Evolutionary conservation across 2,888 invertebrate species (phyloP).

Genomic region (Rhaphigaster nebulosa): DNA sequence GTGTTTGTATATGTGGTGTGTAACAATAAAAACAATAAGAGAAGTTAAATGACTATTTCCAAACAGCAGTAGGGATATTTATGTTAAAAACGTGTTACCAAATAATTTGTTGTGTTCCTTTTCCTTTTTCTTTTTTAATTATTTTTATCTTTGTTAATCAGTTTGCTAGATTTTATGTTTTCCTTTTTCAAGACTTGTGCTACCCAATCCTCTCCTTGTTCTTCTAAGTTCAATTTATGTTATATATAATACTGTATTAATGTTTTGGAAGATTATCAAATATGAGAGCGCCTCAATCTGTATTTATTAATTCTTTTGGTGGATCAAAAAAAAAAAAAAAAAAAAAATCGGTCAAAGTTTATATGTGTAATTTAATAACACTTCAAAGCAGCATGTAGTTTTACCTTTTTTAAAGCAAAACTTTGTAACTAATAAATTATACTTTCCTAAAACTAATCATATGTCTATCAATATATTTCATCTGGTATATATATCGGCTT

Average conservation of each 20-base stretch:
- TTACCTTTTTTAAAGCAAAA: constrained; percentile 17
- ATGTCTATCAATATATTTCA: constrained; percentile 8
- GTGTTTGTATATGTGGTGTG: constrained; percentile 4
- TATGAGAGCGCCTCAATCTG: constrained; percentile 52
- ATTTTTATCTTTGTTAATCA: constrained; percentile 32
- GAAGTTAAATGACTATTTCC: constrained; percentile 30
- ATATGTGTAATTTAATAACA: not conserved
- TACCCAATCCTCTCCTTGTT: constrained; percentile 42
- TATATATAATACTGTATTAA: not conserved
- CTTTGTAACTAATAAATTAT: constrained; percentile 13
- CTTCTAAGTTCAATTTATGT: not conserved
- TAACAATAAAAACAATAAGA: constrained; percentile 6
- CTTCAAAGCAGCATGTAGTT: not conserved
- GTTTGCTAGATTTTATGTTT: constrained; percentile 46
- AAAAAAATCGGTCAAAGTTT: not conserved
- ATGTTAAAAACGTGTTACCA: constrained; percentile 61
- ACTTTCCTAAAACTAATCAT: not conserved
- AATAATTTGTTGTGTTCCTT: constrained; percentile 61
- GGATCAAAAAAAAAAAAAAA: not conserved
- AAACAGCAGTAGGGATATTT: constrained; percentile 50
- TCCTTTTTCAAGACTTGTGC: constrained; percentile 9
- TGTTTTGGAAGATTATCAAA: not conserved
- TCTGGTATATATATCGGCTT: constrained; percentile 40
- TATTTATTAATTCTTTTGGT: not conserved
- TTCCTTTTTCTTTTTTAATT: constrained; percentile 42